Evolutionary conservation across 2,113 vertebrate species (phyloP).

Genomic region (Manacus vitellinus): DNA sequence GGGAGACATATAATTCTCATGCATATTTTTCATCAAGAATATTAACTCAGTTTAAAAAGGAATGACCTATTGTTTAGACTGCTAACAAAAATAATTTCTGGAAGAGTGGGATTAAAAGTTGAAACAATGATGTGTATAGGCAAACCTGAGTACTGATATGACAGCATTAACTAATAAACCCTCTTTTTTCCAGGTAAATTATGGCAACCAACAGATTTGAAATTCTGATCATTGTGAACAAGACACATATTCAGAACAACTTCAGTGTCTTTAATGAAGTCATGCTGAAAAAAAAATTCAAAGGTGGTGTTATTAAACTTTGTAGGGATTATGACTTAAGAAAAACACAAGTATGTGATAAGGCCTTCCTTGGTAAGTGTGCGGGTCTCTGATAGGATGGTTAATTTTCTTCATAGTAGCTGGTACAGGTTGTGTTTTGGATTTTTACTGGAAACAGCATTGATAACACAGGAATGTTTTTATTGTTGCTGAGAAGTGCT

Average conservation of each 20-base stretch:
- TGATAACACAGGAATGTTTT: not conserved
- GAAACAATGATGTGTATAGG: not conserved
- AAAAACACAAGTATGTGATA: not conserved
- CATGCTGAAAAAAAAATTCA: not conserved
- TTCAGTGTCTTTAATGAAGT: not conserved
- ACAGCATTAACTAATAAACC: not conserved
- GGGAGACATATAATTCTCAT: not conserved
- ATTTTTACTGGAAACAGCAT: not conserved
- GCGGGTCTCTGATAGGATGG: not conserved
- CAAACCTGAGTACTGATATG: not conserved
- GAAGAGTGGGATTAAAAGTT: not conserved
- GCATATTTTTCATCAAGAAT: not conserved
- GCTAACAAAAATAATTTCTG: not conserved
- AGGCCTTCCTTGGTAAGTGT: not conserved
- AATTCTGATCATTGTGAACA: not conserved
- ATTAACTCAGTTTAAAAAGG: not conserved
- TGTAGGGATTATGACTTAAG: not conserved
- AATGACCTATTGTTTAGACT: not conserved
- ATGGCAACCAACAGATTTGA: not conserved
- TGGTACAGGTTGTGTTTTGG: fast-evolving
- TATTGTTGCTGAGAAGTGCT: fast-evolving
- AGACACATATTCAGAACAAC: not conserved
- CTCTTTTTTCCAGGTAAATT: not conserved
- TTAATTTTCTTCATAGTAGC: not conserved
- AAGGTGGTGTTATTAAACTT: not conserved